Percentiles rank a stretch among this genome's conserved stretches.
These are phyloP conservation scores for Dissostichus mawsoni DNA, from an alignment of 2,113 vertebrate species.

Conservation along the genomic window DNA sequence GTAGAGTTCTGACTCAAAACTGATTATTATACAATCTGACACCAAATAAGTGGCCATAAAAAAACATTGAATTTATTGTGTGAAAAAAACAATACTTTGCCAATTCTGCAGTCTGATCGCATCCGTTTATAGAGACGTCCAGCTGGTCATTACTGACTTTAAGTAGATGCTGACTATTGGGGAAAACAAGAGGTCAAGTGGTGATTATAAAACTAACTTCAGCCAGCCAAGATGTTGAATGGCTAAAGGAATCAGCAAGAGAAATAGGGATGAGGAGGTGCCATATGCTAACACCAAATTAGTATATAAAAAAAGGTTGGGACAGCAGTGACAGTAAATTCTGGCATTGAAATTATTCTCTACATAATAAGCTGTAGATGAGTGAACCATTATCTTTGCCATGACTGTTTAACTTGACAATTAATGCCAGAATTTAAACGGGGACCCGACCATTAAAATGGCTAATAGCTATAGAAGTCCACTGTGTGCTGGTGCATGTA, in stretches of 20 bases:
- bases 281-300: not conserved
- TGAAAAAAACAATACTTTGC: not conserved
- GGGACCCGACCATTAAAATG: constrained; percentile 56
- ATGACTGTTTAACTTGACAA: constrained; percentile 65
- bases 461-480: constrained; percentile 54
- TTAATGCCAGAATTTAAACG: constrained; percentile 63
- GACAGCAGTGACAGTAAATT: constrained; percentile 3
- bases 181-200: not conserved
- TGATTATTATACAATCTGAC: not conserved
- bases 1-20: constrained; percentile 17
- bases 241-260: not conserved
- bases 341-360: constrained; percentile 17
- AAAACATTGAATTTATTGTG: not conserved
- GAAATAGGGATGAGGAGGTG: not conserved
- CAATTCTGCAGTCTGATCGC: not conserved
- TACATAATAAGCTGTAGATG: constrained; percentile 58
- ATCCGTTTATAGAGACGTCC: no score
- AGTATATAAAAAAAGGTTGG: constrained; percentile 1
- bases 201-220: not conserved
- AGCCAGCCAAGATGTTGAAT: not conserved
- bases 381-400: constrained; percentile 62
- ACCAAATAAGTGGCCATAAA: constrained; percentile 8
- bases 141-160: no score
- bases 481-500: constrained; percentile 47
- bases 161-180: not conserved